These are phyloP conservation scores for Dipodomys merriami DNA, from an alignment of 2,113 vertebrate genomes.

Conservation along the genomic window DNA sequence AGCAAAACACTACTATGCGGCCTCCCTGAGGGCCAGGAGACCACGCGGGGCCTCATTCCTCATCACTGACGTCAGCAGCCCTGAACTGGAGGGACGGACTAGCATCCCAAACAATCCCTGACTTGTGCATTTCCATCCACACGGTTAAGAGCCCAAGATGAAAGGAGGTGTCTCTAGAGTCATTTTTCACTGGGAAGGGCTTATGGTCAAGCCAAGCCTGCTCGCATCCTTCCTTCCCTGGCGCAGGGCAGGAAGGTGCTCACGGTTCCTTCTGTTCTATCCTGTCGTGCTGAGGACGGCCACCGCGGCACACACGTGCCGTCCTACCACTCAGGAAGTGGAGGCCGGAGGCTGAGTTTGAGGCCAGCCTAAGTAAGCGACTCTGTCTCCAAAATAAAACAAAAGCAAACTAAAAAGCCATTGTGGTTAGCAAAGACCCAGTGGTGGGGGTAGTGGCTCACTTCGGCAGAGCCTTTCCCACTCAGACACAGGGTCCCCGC, in stretches of 20 bases:
- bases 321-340: neutral
- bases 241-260: neutral
- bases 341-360: neutral
- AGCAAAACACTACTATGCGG: neutral
- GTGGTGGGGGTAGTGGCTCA: rapidly evolving
- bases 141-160: neutral
- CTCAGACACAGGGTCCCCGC: too few relatives aligned
- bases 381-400: neutral
- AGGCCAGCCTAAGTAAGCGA: neutral
- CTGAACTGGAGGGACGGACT: rapidly evolving
- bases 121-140: neutral
- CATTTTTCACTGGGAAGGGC: neutral
- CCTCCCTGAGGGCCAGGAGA: rapidly evolving
- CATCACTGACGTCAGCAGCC: rapidly evolving
- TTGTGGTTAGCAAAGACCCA: neutral
- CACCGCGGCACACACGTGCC: neutral
- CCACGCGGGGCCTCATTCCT: rapidly evolving
- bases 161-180: neutral
- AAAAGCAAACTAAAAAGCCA: neutral
- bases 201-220: neutral
- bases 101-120: neutral
- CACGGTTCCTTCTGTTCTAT: neutral
- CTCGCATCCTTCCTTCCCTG: too few relatives aligned
- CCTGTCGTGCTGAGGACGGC: neutral
- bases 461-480: too few relatives aligned